phyloP scores from a whole-genome alignment of 2,113 vertebrate genomes.

The Megaceryle maxima region DNA sequence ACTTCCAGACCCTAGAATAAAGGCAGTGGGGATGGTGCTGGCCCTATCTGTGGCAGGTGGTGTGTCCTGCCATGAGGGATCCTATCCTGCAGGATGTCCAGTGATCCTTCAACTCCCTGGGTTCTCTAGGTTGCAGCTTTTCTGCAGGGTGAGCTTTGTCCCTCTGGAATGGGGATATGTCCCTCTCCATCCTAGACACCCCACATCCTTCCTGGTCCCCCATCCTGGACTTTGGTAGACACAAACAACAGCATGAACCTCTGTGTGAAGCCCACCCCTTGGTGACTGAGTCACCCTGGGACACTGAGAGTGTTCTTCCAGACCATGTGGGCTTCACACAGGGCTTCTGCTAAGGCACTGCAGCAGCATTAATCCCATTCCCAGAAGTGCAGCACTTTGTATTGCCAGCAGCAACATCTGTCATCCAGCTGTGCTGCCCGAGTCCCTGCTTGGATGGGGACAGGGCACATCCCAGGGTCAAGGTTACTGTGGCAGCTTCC shows the following conservation, averaged over 20 bases:
- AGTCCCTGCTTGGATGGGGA: neutral
- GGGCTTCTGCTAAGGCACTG: neutral
- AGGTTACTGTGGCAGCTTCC: neutral
- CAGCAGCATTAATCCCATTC: neutral
- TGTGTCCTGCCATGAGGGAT: accelerated
- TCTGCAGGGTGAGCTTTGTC: neutral
- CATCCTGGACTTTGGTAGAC: neutral
- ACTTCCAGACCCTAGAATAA: neutral
- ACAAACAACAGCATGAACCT: neutral
- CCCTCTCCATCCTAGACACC: neutral
- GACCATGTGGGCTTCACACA: neutral
- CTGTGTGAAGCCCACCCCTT: accelerated
- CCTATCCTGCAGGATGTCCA: neutral
- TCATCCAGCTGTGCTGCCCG: accelerated
- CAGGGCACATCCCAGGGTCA: neutral
- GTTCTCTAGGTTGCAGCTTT: neutral
- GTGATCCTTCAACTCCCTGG: neutral
- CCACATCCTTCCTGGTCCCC: neutral
- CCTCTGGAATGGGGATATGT: neutral
- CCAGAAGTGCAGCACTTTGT: neutral
- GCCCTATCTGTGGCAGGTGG: neutral
- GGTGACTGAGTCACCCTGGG: neutral
- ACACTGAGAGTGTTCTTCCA: neutral
- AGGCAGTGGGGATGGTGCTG: neutral
- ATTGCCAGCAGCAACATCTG: neutral